phyloP scores from a whole-genome alignment of 2,113 vertebrate species.

The Passerina amoena region DNA sequence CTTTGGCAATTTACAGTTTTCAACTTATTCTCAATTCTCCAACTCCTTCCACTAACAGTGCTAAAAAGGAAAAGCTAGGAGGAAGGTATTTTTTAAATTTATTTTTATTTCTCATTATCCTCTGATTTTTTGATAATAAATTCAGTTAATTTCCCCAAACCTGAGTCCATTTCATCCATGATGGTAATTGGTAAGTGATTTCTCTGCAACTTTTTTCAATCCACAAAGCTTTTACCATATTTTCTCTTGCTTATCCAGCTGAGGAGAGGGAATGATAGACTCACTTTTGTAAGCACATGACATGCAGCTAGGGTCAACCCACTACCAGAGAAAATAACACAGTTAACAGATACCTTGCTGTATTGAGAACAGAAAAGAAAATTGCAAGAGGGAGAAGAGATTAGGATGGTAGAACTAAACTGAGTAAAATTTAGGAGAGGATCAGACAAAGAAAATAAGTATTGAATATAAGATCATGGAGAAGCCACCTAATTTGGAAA shows the following conservation, averaged over 20 bases:
- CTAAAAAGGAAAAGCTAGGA: background rate
- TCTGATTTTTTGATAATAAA: background rate
- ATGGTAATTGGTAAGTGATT: background rate
- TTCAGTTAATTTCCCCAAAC: background rate
- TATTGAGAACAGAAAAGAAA: background rate
- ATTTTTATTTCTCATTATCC: background rate
- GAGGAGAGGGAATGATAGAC: background rate
- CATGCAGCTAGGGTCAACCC: background rate
- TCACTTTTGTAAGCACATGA: background rate
- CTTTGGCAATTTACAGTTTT: background rate
- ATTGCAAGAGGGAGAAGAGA: background rate
- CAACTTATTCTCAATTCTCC: too few relatives aligned
- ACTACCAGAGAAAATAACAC: background rate
- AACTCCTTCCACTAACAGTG: too few relatives aligned
- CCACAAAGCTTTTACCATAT: background rate
- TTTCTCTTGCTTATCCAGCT: background rate
- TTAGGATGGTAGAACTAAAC: background rate
- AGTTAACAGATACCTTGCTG: background rate
- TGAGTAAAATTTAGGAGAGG: background rate
- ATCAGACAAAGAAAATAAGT: background rate
- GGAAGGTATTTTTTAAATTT: background rate
- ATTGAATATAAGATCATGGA: background rate
- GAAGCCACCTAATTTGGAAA: background rate
- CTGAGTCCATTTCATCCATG: background rate
- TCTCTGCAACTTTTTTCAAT: background rate